Evolutionary conservation across 53 echinoderm and acorn worm species (phyloP).

Genomic region (Stichopus horrens): DNA sequence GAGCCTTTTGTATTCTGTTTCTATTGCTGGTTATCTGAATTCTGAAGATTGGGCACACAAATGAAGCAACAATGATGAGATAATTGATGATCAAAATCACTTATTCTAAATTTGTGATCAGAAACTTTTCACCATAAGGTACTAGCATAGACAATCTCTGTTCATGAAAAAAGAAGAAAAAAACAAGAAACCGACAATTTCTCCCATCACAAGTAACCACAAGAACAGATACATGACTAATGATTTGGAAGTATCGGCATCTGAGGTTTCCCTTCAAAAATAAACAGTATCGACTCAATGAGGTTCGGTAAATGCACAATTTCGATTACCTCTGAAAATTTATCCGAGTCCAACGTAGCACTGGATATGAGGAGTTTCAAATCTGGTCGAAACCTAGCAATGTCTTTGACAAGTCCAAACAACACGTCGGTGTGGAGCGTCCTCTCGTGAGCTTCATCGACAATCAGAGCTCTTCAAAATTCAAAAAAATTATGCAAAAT

Average conservation of each 20-base stretch:
- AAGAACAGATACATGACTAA: too few relatives aligned
- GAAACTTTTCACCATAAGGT: too few relatives aligned
- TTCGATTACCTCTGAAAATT: constrained; percentile 74
- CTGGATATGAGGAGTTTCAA: constrained; percentile 96
- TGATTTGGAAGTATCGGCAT: not conserved
- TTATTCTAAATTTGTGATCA: too few relatives aligned
- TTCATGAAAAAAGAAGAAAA: too few relatives aligned
- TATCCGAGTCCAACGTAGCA: constrained; percentile 95
- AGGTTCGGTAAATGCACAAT: not conserved
- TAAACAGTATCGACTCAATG: not conserved
- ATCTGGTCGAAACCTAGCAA: constrained; percentile 87
- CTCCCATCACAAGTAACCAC: too few relatives aligned
- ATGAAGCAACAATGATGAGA: too few relatives aligned
- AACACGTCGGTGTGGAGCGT: constrained; percentile 94
- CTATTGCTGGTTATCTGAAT: too few relatives aligned
- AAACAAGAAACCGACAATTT: too few relatives aligned
- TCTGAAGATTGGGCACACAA: too few relatives aligned
- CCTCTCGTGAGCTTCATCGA: constrained; percentile 98
- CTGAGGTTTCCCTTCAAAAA: not conserved
- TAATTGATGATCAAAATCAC: too few relatives aligned
- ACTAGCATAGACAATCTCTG: too few relatives aligned
- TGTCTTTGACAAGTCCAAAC: constrained; percentile 97
- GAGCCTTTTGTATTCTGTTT: too few relatives aligned
- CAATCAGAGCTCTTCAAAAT: constrained; percentile 69
- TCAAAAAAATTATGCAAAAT: not conserved